Conservation (phyloP, 2,113 vertebrate genomes). For the Microtus ochrogaster region DNA sequence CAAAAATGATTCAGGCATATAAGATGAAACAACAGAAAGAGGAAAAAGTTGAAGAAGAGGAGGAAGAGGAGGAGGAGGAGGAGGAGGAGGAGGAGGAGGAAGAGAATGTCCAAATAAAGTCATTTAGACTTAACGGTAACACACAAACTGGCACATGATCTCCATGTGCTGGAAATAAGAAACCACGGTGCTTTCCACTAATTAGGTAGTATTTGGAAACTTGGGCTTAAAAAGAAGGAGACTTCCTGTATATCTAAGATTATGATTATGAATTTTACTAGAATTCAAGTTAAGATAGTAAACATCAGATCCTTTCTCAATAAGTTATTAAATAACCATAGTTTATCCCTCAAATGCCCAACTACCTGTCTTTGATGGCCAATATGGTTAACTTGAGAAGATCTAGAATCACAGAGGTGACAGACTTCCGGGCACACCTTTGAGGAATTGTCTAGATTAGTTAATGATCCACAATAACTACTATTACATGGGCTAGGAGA, state of each 20-base stretch:
- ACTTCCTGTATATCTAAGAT: slow-evolving; percentile 18
- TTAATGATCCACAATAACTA: too few species aligned
- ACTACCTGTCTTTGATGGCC: neutral
- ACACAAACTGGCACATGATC: neutral
- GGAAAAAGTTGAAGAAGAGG: neutral
- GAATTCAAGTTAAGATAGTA: slow-evolving; percentile 46
- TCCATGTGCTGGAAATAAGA: slow-evolving; percentile 9
- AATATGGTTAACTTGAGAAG: neutral
- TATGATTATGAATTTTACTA: neutral
- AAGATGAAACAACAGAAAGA: slow-evolving; percentile 23
- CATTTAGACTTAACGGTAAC: slow-evolving; percentile 11
- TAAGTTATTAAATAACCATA: slow-evolving; percentile 26
- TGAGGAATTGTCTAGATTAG: neutral
- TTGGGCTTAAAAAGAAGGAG: slow-evolving; percentile 22
- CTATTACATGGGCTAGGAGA: neutral
- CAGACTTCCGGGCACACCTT: neutral
- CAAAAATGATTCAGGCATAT: neutral
- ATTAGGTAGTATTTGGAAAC: slow-evolving; percentile 43
- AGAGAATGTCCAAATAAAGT: slow-evolving; percentile 22
- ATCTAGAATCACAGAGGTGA: neutral
- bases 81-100: neutral
- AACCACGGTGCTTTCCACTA: neutral
- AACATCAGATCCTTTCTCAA: slow-evolving; percentile 20
- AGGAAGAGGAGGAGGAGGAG: neutral
- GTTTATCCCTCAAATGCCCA: neutral